Evolutionary conservation across 1,140 invertebrate genomes (phyloP).

Genomic region (Formica exsecta): DNA sequence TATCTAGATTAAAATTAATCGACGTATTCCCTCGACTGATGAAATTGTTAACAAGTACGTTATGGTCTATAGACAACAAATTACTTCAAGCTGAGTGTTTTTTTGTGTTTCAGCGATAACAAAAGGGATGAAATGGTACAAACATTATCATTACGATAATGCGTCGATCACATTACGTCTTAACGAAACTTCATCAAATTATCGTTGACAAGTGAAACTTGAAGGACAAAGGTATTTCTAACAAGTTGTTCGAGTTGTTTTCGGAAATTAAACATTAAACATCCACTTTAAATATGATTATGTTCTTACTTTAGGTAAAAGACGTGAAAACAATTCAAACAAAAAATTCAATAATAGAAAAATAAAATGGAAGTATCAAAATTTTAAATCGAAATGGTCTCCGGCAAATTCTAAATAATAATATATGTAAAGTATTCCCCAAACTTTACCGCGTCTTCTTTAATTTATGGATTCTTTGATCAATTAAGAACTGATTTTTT

Average conservation of each 20-base stretch:
- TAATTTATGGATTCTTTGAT: slow-evolving; percentile 25
- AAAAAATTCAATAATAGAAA: slow-evolving; percentile 1
- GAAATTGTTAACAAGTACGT: slow-evolving; percentile 42
- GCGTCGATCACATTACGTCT: slow-evolving; percentile 16
- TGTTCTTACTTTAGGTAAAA: not conserved
- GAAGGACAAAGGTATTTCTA: slow-evolving; percentile 4
- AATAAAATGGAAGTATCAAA: not conserved
- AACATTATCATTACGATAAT: slow-evolving; percentile 53
- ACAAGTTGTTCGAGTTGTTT: not conserved
- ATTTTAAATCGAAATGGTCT: not conserved
- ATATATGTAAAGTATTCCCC: not conserved
- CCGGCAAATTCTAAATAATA: not conserved
- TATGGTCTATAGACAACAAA: not conserved
- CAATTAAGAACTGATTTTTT: slow-evolving; percentile 22
- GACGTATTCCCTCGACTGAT: slow-evolving; percentile 38
- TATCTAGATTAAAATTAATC: slow-evolving; percentile 67
- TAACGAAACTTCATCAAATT: slow-evolving; percentile 49
- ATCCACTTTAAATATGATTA: not conserved
- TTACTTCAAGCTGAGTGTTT: not conserved
- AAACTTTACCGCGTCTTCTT: not conserved
- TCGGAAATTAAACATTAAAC: slow-evolving; percentile 35
- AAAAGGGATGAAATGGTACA: not conserved
- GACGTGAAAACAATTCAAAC: not conserved
- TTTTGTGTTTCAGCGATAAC: slow-evolving; percentile 13
- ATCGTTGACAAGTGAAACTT: slow-evolving; percentile 3